phyloP scores from a whole-genome alignment of 2,113 vertebrate species.

The Actinemys pallida region DNA sequence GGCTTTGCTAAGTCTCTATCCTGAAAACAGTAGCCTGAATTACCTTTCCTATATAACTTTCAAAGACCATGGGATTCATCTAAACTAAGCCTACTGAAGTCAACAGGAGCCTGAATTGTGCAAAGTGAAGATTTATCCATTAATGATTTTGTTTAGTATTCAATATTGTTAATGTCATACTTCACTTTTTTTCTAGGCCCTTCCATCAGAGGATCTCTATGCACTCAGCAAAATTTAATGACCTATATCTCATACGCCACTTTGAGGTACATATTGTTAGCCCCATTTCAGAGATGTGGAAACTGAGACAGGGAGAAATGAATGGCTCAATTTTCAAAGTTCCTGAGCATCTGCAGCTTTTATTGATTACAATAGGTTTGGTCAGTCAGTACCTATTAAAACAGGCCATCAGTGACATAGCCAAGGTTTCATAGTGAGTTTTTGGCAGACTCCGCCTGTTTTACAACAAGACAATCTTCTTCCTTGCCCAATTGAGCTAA shows the following conservation, averaged over 20 bases:
- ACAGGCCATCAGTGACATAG: neutral
- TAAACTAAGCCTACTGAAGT: neutral
- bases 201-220: neutral
- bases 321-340: neutral
- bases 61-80: neutral
- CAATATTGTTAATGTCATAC: neutral
- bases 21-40: neutral
- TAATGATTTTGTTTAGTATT: neutral
- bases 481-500: neutral
- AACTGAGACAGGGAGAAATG: neutral
- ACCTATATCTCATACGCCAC: neutral
- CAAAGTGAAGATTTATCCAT: neutral
- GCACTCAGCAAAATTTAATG: neutral
- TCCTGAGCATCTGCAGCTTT: neutral
- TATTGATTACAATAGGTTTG: neutral
- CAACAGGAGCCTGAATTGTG: neutral
- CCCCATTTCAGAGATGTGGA: neutral
- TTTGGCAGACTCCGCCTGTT: neutral
- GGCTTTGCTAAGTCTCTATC: slow-evolving; percentile 29
- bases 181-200: neutral
- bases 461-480: neutral
- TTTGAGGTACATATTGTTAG: neutral
- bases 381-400: neutral
- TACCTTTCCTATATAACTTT: neutral
- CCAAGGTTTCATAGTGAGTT: neutral